Conservation (phyloP, 2,113 vertebrate species). For the Oostethus manadensis region DNA sequence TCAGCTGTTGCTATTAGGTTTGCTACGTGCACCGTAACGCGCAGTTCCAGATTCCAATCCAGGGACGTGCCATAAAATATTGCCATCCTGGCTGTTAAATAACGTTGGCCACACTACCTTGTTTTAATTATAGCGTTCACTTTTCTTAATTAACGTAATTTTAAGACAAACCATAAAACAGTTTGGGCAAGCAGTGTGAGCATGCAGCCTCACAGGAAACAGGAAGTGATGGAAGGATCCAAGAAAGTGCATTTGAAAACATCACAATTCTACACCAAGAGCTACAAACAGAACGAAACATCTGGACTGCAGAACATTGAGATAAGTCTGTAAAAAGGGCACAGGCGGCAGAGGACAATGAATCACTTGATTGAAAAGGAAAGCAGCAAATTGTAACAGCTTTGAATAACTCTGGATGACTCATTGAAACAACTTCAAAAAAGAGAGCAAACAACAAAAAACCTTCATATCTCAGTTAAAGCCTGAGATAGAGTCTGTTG, state of each 20-base stretch:
- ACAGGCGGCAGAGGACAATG: conserved; percentile 29
- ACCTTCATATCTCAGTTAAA: conserved; percentile 34
- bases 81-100: too few relatives aligned
- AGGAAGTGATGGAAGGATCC: too few relatives aligned
- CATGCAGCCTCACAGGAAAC: too few relatives aligned
- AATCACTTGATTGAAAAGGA: conserved; percentile 48
- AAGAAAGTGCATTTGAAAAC: conserved; percentile 22
- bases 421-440: conserved; percentile 53
- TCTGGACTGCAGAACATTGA: conserved; percentile 57
- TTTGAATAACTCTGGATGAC: conserved; percentile 23
- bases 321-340: conserved; percentile 54
- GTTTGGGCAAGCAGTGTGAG: too few relatives aligned
- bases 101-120: too few relatives aligned
- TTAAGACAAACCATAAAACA: too few relatives aligned
- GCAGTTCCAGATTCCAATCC: too few relatives aligned
- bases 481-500: conserved; percentile 40
- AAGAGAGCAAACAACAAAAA: conserved; percentile 35
- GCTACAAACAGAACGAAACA: conserved; percentile 42
- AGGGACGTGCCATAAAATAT: too few relatives aligned
- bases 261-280: conserved; percentile 29
- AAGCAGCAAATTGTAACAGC: conserved; percentile 22
- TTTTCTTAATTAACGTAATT: too few relatives aligned
- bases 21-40: too few relatives aligned
- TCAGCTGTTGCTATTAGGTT: too few relatives aligned
- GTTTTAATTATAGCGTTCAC: too few relatives aligned